phyloP scores from a whole-genome alignment of 2,888 invertebrate species.

The Apeira syringaria region DNA sequence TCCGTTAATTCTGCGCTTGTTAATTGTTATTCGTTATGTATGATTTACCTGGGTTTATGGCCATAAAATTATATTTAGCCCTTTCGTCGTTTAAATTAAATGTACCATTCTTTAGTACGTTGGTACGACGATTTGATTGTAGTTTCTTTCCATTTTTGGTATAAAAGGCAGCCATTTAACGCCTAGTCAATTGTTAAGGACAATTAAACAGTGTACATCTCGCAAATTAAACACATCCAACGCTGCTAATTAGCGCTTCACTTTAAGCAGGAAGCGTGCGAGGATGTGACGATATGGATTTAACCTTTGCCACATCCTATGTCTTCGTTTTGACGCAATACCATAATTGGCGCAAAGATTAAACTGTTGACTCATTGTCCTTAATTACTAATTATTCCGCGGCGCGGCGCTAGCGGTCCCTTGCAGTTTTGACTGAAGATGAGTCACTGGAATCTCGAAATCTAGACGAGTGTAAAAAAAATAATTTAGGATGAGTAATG shows the following conservation, averaged over 20 bases:
- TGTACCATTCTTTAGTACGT: no score
- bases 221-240: conserved; percentile 45
- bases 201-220: conserved; percentile 32
- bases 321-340: conserved; percentile 63
- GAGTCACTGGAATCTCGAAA: conserved; percentile 19
- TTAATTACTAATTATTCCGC: conserved; percentile 5
- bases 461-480: conserved; percentile 19
- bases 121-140: no score
- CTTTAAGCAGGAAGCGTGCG: conserved; percentile 74
- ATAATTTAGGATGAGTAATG: conserved; percentile 16
- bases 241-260: conserved; percentile 63
- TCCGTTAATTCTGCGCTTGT: no score
- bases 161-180: not conserved
- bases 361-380: conserved; percentile 51
- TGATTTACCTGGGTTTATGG: no score
- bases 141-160: no score
- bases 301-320: conserved; percentile 79
- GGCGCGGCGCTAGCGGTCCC: conserved; percentile 30
- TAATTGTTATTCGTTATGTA: no score
- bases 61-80: no score
- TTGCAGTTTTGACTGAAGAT: conserved; percentile 19
- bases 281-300: conserved; percentile 79
- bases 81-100: no score
- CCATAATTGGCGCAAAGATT: conserved; percentile 49
- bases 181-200: conserved; percentile 28